phyloP scores from a whole-genome alignment of 2,113 vertebrate genomes.

The Montifringilla adamsi region DNA sequence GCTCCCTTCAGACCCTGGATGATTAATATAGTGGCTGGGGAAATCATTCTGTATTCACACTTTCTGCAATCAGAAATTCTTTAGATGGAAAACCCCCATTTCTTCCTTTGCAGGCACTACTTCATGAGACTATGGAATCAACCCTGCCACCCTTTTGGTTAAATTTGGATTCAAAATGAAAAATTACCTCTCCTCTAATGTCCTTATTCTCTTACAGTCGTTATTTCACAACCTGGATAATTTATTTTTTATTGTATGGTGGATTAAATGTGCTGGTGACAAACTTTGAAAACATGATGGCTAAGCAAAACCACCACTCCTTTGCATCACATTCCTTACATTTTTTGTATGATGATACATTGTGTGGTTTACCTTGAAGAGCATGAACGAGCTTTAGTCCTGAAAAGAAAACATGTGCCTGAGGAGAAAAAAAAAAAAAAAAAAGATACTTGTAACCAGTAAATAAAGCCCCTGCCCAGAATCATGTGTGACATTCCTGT shows the following conservation, averaged over 20 bases:
- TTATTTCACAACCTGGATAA: not conserved
- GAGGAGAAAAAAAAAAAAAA: accelerated
- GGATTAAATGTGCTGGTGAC: slow-evolving; percentile 3
- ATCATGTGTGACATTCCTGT: not conserved
- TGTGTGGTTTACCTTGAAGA: not conserved
- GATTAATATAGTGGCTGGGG: not conserved
- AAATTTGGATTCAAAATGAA: slow-evolving; percentile 40
- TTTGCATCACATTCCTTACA: not conserved
- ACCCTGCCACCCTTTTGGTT: not conserved
- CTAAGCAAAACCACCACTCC: not conserved
- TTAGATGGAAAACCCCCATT: not conserved
- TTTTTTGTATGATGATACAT: not conserved
- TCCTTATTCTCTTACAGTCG: slow-evolving; percentile 18
- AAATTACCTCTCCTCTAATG: not conserved
- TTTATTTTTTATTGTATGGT: not conserved
- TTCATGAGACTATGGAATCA: slow-evolving; percentile 39
- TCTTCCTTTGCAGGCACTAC: not conserved
- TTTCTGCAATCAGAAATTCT: not conserved
- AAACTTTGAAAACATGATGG: not conserved
- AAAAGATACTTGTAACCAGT: not conserved
- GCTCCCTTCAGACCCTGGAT: not conserved
- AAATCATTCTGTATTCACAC: not conserved
- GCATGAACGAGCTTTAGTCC: not conserved
- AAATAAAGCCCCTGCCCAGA: not conserved
- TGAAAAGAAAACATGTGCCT: not conserved